These are phyloP conservation scores for Drosophila nigrodunni DNA, from an alignment of 1,140 invertebrate genomes.

Conservation along the genomic window DNA sequence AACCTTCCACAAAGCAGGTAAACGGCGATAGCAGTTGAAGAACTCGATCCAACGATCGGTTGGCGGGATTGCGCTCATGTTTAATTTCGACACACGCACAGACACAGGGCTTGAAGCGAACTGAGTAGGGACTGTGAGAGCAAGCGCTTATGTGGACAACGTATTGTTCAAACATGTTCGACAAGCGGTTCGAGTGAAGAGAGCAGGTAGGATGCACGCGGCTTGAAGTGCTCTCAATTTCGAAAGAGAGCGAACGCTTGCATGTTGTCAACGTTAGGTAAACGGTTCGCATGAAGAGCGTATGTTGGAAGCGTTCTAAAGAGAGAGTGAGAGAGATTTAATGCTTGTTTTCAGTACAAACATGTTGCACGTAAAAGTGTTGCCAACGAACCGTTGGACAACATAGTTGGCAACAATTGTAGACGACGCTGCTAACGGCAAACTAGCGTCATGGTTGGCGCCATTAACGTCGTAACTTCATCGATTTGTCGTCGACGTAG, in stretches of 20 bases:
- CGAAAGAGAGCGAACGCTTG: neutral
- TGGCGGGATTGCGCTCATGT: conserved; percentile 33
- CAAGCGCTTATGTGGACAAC: neutral
- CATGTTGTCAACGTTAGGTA: too few species aligned
- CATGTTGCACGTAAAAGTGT: conserved; percentile 17
- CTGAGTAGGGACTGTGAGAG: conserved; percentile 15
- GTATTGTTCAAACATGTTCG: conserved; percentile 22
- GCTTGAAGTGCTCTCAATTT: neutral
- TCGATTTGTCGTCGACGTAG: conserved; percentile 55
- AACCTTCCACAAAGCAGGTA: conserved; percentile 34
- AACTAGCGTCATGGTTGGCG: conserved; percentile 67
- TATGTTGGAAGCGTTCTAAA: neutral
- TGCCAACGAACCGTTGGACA: conserved; percentile 20
- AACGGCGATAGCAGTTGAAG: conserved; percentile 17
- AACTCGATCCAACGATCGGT: conserved; percentile 32
- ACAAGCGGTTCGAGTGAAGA: neutral
- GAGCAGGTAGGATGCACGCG: too few species aligned
- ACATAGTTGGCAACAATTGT: conserved; percentile 34
- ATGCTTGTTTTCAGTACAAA: neutral
- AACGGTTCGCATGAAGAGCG: too few species aligned
- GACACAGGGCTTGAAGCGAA: conserved; percentile 16
- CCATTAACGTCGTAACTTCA: conserved; percentile 50
- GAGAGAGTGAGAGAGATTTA: neutral
- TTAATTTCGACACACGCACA: conserved; percentile 7
- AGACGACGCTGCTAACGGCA: conserved; percentile 64